These are phyloP conservation scores for Otus scops DNA, from an alignment of 2,797 vertebrate genomes.

Conservation along the genomic window DNA sequence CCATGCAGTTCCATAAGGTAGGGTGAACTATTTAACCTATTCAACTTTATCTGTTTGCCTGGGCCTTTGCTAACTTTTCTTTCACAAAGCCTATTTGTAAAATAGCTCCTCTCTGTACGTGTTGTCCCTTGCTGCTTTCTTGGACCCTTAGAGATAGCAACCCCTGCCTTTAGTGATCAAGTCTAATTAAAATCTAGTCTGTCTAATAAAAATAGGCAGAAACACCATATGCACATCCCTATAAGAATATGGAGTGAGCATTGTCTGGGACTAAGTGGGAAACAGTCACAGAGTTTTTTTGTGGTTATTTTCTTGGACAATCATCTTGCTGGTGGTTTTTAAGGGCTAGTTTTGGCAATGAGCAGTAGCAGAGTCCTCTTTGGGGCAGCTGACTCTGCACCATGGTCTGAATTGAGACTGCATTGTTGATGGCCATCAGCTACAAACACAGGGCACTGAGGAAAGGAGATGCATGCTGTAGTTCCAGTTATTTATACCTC, in stretches of 20 bases:
- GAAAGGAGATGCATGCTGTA: neutral
- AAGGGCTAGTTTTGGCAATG: neutral
- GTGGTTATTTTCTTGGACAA: neutral
- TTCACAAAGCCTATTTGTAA: neutral
- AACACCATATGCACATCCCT: accelerated
- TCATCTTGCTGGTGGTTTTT: neutral
- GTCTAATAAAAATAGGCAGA: neutral
- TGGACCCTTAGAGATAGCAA: neutral
- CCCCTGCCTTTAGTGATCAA: neutral
- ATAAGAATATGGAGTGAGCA: neutral
- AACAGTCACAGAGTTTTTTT: neutral
- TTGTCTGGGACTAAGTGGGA: neutral
- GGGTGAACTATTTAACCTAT: neutral
- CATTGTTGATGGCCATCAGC: neutral
- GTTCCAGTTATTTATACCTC: neutral
- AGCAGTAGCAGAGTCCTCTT: neutral
- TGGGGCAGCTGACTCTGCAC: accelerated
- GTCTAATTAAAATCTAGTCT: neutral
- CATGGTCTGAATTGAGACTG: neutral
- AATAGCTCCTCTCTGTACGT: neutral
- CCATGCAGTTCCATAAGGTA: neutral
- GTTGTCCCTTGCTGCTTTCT: neutral
- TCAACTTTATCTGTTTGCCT: neutral
- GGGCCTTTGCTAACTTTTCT: neutral
- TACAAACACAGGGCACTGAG: neutral